A percentile compares a stretch with the other conserved stretches of the same genome.
Evolutionary conservation across 2,113 vertebrate genomes (phyloP).

Genomic region (Tichodroma muraria): DNA sequence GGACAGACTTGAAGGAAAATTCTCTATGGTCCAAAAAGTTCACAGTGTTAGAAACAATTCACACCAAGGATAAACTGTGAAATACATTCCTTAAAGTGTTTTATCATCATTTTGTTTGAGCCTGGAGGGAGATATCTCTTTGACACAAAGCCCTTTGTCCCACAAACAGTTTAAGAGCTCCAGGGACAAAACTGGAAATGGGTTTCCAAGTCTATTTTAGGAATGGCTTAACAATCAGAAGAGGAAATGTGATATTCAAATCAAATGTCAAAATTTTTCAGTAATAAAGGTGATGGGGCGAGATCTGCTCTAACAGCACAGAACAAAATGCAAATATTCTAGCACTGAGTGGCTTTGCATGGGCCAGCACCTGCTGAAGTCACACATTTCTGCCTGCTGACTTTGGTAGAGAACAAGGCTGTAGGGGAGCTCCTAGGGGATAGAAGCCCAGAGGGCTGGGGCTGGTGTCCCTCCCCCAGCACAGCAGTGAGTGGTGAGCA

Average conservation of each 20-base stretch:
- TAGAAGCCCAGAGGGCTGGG: background rate
- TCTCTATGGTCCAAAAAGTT: background rate
- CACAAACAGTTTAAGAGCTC: background rate
- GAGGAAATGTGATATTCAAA: background rate
- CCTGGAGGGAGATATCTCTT: background rate
- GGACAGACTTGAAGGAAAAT: background rate
- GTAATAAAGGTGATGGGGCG: background rate
- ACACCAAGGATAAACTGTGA: conserved; percentile 59
- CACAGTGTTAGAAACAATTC: conserved; percentile 58
- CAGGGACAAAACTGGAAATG: conserved; percentile 31
- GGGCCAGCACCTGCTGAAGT: background rate
- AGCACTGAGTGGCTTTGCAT: background rate
- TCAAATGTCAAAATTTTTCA: background rate
- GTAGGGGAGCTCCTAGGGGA: background rate
- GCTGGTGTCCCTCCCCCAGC: background rate
- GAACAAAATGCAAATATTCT: background rate
- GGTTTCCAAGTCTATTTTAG: conserved; percentile 16
- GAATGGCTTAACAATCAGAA: background rate
- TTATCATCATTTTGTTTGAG: conserved; percentile 18
- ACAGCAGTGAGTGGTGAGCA: rapidly evolving
- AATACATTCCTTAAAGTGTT: conserved; percentile 57
- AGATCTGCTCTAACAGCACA: background rate
- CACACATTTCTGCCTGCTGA: background rate
- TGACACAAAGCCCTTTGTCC: conserved; percentile 4
- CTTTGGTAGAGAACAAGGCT: background rate